Conservation (phyloP, 2,888 invertebrate genomes). For the Chorisops tibialis region DNA sequence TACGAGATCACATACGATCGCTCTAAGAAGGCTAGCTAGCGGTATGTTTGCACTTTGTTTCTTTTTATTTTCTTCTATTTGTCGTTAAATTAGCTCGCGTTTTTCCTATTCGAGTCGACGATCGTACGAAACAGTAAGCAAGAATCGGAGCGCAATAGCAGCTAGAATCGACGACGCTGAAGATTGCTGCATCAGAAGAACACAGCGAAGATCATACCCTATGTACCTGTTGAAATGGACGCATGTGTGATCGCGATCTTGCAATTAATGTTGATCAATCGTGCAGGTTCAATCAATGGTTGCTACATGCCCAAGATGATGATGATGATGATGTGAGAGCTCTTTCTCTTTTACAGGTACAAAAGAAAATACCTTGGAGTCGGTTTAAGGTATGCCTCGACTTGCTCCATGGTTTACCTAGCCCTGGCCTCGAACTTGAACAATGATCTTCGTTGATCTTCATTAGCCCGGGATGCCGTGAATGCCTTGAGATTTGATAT, state of each 20-base stretch:
- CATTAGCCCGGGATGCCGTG: background rate
- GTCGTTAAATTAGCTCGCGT: slow-evolving; percentile 9
- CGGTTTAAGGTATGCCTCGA: background rate
- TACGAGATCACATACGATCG: background rate
- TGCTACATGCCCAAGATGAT: slow-evolving; percentile 3
- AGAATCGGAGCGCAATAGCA: background rate
- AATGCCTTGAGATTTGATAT: background rate
- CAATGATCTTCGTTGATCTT: slow-evolving; percentile 22
- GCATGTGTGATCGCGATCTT: slow-evolving; percentile 15
- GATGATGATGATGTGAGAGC: background rate
- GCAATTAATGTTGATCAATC: slow-evolving; percentile 25
- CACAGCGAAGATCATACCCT: background rate
- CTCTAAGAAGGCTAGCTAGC: slow-evolving; percentile 18
- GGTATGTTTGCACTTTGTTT: slow-evolving; percentile 25
- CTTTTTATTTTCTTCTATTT: slow-evolving; percentile 13
- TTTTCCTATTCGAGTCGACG: slow-evolving; percentile 2
- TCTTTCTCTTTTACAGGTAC: too few relatives aligned
- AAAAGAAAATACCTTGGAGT: background rate
- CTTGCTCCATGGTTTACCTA: background rate
- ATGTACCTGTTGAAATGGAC: slow-evolving; percentile 16
- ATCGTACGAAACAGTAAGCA: background rate
- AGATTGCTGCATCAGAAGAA: background rate
- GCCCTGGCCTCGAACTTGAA: slow-evolving; percentile 23
- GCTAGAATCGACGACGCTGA: background rate
- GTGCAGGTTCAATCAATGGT: slow-evolving; percentile 16